Base-by-base conservation (phyloP, 1,140 invertebrate species). In the Drosophila dunni region DNA sequence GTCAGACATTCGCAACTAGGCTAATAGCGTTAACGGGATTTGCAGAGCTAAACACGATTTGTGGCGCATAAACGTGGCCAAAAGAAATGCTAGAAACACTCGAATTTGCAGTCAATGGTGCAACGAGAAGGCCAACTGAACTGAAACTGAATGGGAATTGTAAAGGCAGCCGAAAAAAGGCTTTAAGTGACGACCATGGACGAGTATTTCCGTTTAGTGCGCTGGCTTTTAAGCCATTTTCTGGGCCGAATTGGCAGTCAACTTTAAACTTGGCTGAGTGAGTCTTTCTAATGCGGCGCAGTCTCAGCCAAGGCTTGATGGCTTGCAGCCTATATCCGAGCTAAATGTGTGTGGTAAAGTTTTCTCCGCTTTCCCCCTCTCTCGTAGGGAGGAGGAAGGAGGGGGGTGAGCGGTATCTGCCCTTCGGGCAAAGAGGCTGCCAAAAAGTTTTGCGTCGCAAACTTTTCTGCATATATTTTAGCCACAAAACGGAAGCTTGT, bases 391-490 rank as follows among this genome's bases (percentile, higher is more conserved):
- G 2, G n/a, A 0, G 20, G 33, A 15, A 13, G 2, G 10, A 9
- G 17, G 34, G 10, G 17, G 33, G 3, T 5, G 46, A 6, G 3
- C 7, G 17, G 45, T 7, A n/a, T 7, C 33, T 54, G 56, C 69
- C 36, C 38, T 51, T 48, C 57, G 73, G 75, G 60, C 64, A 78
- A 58, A 48, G 77, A 75, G 82, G 75, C 82, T 85, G 82, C 82
- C 82, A 79, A 81, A 85, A 85, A 85, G 82, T 85, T 85, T 73
- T 78, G 64, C 78, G 73, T 86, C 79, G 82, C 82, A 81, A 85
- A 85, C 82, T 85, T 85, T 86, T 86, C 75, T 85, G 82, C 82
- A 85, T 83, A 83, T 85, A 85, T 85, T 85, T 85, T 81, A 51
- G 75, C 60, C 75, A 86, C 82, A 85, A 85, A 85, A 86, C 81